Evolutionary conservation across 2,888 invertebrate genomes (phyloP).

Genomic region (Andricus quercusramuli): DNA sequence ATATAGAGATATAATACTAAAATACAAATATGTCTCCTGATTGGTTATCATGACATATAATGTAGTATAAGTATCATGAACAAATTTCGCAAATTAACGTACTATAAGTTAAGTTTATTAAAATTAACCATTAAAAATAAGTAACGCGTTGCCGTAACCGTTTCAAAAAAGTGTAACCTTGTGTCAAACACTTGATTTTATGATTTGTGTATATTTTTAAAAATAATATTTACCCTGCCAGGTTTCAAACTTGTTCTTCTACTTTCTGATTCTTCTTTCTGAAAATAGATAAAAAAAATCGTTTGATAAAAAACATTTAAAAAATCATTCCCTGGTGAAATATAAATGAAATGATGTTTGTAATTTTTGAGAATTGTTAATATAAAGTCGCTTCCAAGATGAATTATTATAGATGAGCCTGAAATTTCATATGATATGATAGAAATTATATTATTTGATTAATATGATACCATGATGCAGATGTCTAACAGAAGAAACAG

Average conservation of each 20-base stretch:
- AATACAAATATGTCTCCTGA: too few relatives aligned
- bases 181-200: too few relatives aligned
- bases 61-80: too few relatives aligned
- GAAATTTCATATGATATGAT: not conserved
- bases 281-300: constrained; percentile 57
- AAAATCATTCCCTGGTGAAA: not conserved
- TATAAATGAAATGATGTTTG: not conserved
- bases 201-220: not conserved
- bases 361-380: not conserved
- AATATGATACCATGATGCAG: not conserved
- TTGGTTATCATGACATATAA: too few relatives aligned
- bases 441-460: not conserved
- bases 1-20: too few relatives aligned
- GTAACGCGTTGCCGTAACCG: too few relatives aligned
- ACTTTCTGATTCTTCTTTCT: constrained; percentile 69
- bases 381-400: not conserved
- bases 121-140: too few relatives aligned
- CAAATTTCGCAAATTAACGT: too few relatives aligned
- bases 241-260: constrained; percentile 69
- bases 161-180: too few relatives aligned
- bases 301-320: not conserved
- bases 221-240: constrained; percentile 65
- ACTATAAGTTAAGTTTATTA: too few relatives aligned
- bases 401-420: not conserved
- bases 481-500: too few relatives aligned